These are phyloP conservation scores for Glossophaga mutica DNA, from an alignment of 2,797 vertebrate species.

Conservation along the genomic window DNA sequence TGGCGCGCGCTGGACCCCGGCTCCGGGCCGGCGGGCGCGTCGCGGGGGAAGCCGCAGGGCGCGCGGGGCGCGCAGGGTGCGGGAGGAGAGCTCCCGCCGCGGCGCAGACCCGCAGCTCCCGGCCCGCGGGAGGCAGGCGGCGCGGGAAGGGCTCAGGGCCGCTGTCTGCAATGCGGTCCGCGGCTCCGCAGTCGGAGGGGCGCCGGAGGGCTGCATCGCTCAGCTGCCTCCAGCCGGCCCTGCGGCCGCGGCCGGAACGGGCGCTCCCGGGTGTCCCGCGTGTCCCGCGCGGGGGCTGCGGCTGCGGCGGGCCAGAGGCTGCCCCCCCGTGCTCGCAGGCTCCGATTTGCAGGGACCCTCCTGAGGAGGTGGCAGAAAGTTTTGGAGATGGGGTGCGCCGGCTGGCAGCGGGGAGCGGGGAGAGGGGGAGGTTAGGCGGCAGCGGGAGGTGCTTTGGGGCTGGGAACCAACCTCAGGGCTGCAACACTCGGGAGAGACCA, in stretches of 20 bases:
- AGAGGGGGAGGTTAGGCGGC: not conserved
- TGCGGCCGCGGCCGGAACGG: not conserved
- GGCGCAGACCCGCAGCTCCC: conserved; percentile 70
- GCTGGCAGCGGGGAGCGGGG: not conserved
- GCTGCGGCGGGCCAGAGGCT: not conserved
- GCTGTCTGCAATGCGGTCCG: conserved; percentile 80
- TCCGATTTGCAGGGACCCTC: not conserved
- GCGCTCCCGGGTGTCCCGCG: not conserved
- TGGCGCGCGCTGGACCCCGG: conserved; percentile 77
- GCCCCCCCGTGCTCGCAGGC: not conserved
- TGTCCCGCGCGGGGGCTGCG: not conserved
- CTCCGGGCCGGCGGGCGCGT: conserved; percentile 76
- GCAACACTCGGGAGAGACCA: not conserved
- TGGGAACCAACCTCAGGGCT: not conserved
- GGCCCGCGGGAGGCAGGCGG: conserved; percentile 55
- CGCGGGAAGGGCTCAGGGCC: conserved; percentile 50
- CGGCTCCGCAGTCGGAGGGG: conserved; percentile 73
- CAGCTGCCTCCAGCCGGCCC: not conserved
- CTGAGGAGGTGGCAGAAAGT: not conserved
- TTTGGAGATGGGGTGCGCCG: not conserved
- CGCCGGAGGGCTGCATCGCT: conserved; percentile 29
- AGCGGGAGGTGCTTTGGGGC: not conserved
- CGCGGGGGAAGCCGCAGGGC: conserved; percentile 79
- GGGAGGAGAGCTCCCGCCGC: conserved; percentile 54
- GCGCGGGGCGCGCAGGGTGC: conserved; percentile 74